Conservation (phyloP, 1,140 invertebrate species). For the Drosophila quadrilineata region DNA sequence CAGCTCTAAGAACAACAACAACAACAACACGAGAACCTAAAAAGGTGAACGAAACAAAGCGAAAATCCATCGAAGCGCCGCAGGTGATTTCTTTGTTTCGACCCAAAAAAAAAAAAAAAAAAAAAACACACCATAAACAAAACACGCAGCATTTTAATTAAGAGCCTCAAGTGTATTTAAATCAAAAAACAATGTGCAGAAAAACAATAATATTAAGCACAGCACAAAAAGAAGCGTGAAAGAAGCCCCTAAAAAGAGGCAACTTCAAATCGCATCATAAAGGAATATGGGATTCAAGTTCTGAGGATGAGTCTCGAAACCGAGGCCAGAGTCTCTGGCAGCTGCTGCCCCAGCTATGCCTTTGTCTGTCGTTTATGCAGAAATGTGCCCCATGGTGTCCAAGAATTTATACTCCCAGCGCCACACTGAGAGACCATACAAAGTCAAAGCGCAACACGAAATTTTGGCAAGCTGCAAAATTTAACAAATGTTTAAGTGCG, state of each 20-base stretch:
- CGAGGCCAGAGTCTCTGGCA: slow-evolving; percentile 62
- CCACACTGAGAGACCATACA: too few species aligned
- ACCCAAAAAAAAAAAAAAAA: slow-evolving; percentile 8
- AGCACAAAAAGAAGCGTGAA: slow-evolving; percentile 12
- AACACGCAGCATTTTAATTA: slow-evolving; percentile 68
- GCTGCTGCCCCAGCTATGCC: slow-evolving; percentile 46
- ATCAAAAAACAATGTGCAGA: slow-evolving; percentile 55
- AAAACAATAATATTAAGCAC: slow-evolving; percentile 15
- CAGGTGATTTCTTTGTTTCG: slow-evolving; percentile 65
- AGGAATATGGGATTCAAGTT: slow-evolving; percentile 24
- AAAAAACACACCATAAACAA: slow-evolving; percentile 22
- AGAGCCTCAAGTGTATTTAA: slow-evolving; percentile 70
- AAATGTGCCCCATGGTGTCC: slow-evolving; percentile 44
- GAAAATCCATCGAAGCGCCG: slow-evolving; percentile 44
- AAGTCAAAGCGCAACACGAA: not conserved
- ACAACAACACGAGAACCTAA: slow-evolving; percentile 31
- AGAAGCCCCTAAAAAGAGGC: slow-evolving; percentile 20
- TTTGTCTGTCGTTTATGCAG: slow-evolving; percentile 25
- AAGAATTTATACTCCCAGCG: slow-evolving; percentile 9
- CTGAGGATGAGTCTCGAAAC: slow-evolving; percentile 26
- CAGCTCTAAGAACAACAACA: not conserved
- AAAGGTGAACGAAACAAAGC: slow-evolving; percentile 24
- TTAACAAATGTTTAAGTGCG: slow-evolving; percentile 24
- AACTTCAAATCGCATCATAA: slow-evolving; percentile 42
- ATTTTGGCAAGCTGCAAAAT: slow-evolving; percentile 68